phyloP scores from a whole-genome alignment of 2,888 invertebrate species.

The Carcina quercana region DNA sequence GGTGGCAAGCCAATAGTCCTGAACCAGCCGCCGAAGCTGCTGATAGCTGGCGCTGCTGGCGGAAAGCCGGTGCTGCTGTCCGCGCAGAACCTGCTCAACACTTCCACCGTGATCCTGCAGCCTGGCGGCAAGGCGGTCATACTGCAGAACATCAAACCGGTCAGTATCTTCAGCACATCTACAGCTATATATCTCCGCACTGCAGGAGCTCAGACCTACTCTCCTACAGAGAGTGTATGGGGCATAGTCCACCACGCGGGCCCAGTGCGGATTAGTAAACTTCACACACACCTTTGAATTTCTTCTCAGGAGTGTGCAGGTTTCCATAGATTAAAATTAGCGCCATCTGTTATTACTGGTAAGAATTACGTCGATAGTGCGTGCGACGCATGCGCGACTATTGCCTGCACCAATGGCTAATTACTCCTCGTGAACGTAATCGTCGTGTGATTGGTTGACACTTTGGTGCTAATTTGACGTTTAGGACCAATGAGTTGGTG shows the following conservation, averaged over 20 bases:
- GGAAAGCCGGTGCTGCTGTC: constrained; percentile 59
- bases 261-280: too few relatives aligned
- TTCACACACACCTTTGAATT: too few relatives aligned
- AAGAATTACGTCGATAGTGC: too few relatives aligned
- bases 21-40: constrained; percentile 52
- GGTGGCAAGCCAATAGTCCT: constrained; percentile 64
- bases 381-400: too few relatives aligned
- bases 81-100: constrained; percentile 55
- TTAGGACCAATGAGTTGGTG: too few relatives aligned
- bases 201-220: too few relatives aligned
- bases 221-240: neutral
- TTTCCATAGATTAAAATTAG: neutral
- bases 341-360: neutral
- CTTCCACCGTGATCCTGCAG: constrained; percentile 58
- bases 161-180: constrained; percentile 20
- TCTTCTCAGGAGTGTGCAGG: neutral
- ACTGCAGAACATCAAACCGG: constrained; percentile 66
- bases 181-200: neutral
- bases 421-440: too few relatives aligned
- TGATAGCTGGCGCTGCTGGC: constrained; percentile 51
- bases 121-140: constrained; percentile 70
- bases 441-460: too few relatives aligned
- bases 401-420: too few relatives aligned
- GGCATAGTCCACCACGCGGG: too few relatives aligned
- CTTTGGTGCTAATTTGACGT: too few relatives aligned